Evolutionary conservation across 2,888 invertebrate species (phyloP).

Genomic region (Drosophila anomalata): DNA sequence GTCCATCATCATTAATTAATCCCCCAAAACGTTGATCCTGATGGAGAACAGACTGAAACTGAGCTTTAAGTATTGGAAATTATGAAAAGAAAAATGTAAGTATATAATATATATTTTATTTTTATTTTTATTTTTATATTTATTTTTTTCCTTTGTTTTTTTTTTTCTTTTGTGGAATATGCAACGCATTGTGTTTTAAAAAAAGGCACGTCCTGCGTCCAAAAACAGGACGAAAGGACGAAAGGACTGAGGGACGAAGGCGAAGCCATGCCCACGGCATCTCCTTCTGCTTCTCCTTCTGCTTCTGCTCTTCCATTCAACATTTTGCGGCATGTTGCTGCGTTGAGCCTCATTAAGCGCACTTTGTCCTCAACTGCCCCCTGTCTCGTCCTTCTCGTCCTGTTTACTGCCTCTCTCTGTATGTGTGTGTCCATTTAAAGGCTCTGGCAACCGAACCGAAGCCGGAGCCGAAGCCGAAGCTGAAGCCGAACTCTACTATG

Average conservation of each 20-base stretch:
- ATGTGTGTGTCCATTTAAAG: conserved; percentile 50
- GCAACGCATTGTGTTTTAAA: conserved; percentile 20
- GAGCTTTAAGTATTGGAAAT: conserved; percentile 17
- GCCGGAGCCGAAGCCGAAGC: not conserved
- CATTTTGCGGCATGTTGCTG: conserved; percentile 48
- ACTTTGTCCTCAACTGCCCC: conserved; percentile 52
- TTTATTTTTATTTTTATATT: too few relatives aligned
- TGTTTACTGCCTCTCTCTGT: too few relatives aligned
- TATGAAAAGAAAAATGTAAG: conserved; percentile 6
- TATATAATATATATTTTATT: not conserved
- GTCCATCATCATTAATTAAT: conserved; percentile 51
- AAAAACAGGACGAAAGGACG: too few relatives aligned
- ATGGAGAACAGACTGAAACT: conserved; percentile 16
- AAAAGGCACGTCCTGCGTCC: conserved; percentile 14
- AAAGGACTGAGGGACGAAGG: not conserved
- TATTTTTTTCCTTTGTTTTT: not conserved
- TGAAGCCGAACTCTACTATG: not conserved
- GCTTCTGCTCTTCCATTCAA: conserved; percentile 11
- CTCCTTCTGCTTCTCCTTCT: not conserved
- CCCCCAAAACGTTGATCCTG: conserved; percentile 42
- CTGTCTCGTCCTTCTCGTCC: not conserved
- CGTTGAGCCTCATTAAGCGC: conserved; percentile 66
- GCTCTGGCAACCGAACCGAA: not conserved
- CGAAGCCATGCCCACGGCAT: not conserved
- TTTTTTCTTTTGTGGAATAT: not conserved